Percentiles rank a stretch among this genome's conserved stretches.
Evolutionary conservation across 1,140 invertebrate genomes (phyloP).

Genomic region (Ceratina australensis): DNA sequence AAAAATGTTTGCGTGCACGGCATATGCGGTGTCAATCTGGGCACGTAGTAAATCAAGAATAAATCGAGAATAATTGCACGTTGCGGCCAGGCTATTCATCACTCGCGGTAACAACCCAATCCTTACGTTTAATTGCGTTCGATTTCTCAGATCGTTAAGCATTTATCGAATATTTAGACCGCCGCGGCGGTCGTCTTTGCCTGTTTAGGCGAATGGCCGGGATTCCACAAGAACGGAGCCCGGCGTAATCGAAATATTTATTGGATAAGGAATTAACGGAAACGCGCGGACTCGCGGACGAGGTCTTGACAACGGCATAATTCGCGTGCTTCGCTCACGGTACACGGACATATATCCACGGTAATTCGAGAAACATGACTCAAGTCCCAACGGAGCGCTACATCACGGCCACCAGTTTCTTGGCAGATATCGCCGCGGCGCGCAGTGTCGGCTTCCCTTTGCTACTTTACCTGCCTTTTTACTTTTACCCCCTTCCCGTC

Average conservation of each 20-base stretch:
- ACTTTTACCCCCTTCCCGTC: slow-evolving; percentile 9
- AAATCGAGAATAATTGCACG: too few relatives aligned
- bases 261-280: slow-evolving; percentile 22
- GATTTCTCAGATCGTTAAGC: not conserved
- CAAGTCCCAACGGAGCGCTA: slow-evolving; percentile 50
- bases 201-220: not conserved
- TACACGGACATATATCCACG: slow-evolving; percentile 46
- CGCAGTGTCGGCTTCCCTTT: slow-evolving; percentile 58
- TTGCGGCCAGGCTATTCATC: not conserved
- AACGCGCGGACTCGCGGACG: not conserved
- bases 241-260: slow-evolving; percentile 23
- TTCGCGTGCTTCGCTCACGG: slow-evolving; percentile 46
- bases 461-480: slow-evolving; percentile 58
- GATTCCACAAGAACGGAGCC: not conserved
- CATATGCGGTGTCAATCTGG: too few relatives aligned
- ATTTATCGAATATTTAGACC: slow-evolving; percentile 3
- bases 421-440: slow-evolving; percentile 51
- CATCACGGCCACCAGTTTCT: slow-evolving; percentile 58
- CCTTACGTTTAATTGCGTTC: not conserved
- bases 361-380: slow-evolving; percentile 62
- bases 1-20: too few relatives aligned
- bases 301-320: slow-evolving; percentile 46
- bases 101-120: too few relatives aligned
- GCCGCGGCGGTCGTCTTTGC: not conserved
- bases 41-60: not conserved